Evolutionary conservation across 2,797 vertebrate genomes (phyloP), one percentile per base, ranked within the genome.

Genomic region (Gobionotothen gibberifrons): DNA sequence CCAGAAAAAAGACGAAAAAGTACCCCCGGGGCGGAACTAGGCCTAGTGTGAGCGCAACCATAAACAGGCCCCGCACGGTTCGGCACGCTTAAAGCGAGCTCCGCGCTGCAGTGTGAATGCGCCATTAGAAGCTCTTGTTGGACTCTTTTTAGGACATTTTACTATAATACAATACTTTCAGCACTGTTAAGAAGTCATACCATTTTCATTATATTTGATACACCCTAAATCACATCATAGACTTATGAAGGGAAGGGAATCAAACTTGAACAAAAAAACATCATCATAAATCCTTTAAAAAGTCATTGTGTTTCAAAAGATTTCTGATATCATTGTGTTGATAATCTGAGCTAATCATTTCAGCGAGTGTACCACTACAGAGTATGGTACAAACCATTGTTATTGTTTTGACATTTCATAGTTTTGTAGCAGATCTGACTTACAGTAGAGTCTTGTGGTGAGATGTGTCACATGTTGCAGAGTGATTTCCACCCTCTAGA

Each of bases 401-500:
- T 19, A 19, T 40, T 55, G 29, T 2, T 69, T 51, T 11, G 14
- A 26, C n/a, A 57, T 53, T 29, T 22, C 19, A 62, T 13, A 49
- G 29, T 17, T 12, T 47, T 9, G 48, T 16, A 14, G 12, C 14
- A 62, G 36, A 39, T 36, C 22, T 26, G 2, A 53, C 2, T 51
- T 21, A 11, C 62, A 58, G 61, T 14, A 21, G 14, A 47, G 52
- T 36, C 8, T 36, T 36, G 32, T 36, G 46, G 15, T 46, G 2
- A 54, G 29, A n/a, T 36, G 26, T 42, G 19, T 61, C 8, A 17
- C 14, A 22, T 29, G 51, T 26, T 81, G 74, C 72, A 75, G 56
- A n/a, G 3, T 51, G 17, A 55, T 53, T 58, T 76, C 39, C 53
- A 13, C 15, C 84, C 89, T 79, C 69, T 90, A 92, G 89, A 68